Evolutionary conservation across 2,113 vertebrate genomes (phyloP).

Genomic region (Phaetusa simplex): DNA sequence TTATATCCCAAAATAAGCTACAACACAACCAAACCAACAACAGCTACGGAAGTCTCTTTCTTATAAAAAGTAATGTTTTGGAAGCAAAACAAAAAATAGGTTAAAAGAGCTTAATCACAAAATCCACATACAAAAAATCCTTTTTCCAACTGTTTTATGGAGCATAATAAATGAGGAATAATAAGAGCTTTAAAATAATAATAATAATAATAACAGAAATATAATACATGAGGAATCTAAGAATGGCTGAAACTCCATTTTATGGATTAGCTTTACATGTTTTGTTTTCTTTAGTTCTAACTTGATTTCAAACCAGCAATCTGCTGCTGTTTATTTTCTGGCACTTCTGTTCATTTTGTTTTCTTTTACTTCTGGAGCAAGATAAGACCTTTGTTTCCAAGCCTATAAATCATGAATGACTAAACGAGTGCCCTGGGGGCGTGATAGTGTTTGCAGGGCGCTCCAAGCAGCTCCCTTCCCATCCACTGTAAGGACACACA

Average conservation of each 20-base stretch:
- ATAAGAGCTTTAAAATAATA: not conserved
- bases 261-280: not conserved
- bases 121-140: not conserved
- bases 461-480: not conserved
- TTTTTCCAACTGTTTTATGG: not conserved
- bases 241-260: not conserved
- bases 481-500: not conserved
- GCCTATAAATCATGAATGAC: not conserved
- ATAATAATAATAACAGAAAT: not conserved
- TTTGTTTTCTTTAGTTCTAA: not conserved
- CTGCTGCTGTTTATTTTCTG: not conserved
- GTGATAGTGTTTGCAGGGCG: not conserved
- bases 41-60: not conserved
- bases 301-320: not conserved
- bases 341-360: not conserved
- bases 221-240: not conserved
- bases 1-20: not conserved
- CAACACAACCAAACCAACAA: not conserved
- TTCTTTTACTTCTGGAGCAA: not conserved
- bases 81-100: not conserved
- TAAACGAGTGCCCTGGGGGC: not conserved
- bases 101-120: not conserved
- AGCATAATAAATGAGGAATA: not conserved
- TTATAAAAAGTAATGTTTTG: not conserved
- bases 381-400: constrained; percentile 28